These are phyloP conservation scores for Dynastes maya DNA, from an alignment of 2,888 invertebrate genomes.

Conservation along the genomic window DNA sequence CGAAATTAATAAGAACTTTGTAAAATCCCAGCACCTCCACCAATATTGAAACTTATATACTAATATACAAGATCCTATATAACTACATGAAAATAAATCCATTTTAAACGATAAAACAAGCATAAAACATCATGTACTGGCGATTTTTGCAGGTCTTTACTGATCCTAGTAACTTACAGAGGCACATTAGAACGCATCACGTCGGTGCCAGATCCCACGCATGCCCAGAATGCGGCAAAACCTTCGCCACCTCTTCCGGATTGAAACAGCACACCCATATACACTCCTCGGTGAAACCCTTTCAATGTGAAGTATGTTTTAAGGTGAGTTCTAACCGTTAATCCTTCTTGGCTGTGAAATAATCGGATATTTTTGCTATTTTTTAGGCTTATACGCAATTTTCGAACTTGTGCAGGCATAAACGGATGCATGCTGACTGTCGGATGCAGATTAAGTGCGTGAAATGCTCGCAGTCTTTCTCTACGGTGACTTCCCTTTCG, in stretches of 20 bases:
- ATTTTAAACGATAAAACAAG: background rate
- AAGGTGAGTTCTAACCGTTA: slow-evolving; percentile 76
- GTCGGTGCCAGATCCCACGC: slow-evolving; percentile 97
- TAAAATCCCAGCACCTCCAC: too few species aligned
- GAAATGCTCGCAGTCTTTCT: slow-evolving; percentile 95
- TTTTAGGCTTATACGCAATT: slow-evolving; percentile 97
- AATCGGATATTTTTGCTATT: slow-evolving; percentile 55
- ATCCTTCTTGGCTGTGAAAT: background rate
- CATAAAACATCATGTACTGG: slow-evolving; percentile 13
- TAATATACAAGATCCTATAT: too few species aligned
- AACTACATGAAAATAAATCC: too few species aligned
- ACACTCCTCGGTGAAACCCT: slow-evolving; percentile 98
- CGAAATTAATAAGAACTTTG: too few species aligned
- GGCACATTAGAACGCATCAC: slow-evolving; percentile 96
- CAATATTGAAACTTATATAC: too few species aligned
- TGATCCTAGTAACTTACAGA: slow-evolving; percentile 96
- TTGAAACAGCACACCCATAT: slow-evolving; percentile 99
- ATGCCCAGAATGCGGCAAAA: slow-evolving; percentile 98
- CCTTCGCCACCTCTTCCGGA: slow-evolving; percentile 97
- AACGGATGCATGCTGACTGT: slow-evolving; percentile 98
- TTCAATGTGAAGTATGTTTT: slow-evolving; percentile 96
- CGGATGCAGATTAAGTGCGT: slow-evolving; percentile 94
- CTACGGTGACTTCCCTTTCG: slow-evolving; percentile 90
- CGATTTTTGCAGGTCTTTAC: slow-evolving; percentile 86
- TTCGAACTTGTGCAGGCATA: slow-evolving; percentile 99